phyloP scores from a whole-genome alignment of 2,797 vertebrate genomes.

The Rallus crepitans region DNA sequence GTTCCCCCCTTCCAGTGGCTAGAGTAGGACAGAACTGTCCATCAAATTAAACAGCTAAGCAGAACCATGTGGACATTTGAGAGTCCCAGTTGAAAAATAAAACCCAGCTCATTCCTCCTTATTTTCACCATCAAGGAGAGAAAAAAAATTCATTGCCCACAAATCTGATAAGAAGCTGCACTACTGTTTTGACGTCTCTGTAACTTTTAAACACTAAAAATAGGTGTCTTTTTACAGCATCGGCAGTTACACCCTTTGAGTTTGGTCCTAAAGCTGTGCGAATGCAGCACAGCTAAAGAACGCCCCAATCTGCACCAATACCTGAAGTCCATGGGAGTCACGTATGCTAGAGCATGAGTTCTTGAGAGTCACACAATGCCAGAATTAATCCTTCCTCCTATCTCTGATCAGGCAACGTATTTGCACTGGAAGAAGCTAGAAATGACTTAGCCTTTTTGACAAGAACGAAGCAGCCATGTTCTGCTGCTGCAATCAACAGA shows the following conservation, averaged over 20 bases:
- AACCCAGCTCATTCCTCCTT: not conserved
- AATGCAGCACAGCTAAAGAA: not conserved
- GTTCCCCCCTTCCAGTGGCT: not conserved
- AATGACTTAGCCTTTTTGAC: not conserved
- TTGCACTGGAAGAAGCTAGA: not conserved
- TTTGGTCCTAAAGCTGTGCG: not conserved
- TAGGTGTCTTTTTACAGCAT: not conserved
- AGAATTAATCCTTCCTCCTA: conserved; percentile 2
- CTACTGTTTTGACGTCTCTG: not conserved
- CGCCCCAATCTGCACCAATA: not conserved
- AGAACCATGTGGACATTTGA: not conserved
- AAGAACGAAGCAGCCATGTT: not conserved
- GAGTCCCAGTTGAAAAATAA: not conserved
- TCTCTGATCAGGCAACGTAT: not conserved
- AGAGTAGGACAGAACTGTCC: not conserved
- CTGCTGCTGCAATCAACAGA: not conserved
- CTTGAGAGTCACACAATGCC: not conserved
- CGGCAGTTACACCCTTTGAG: not conserved
- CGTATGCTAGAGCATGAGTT: not conserved
- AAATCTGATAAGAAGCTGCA: not conserved
- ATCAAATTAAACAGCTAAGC: not conserved
- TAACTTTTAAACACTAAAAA: not conserved
- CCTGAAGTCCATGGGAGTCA: not conserved
- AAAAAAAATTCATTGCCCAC: not conserved
- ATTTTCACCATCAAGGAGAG: not conserved